Base-by-base conservation (phyloP, 1,140 invertebrate species). In the Diorhabda carinulata region DNA sequence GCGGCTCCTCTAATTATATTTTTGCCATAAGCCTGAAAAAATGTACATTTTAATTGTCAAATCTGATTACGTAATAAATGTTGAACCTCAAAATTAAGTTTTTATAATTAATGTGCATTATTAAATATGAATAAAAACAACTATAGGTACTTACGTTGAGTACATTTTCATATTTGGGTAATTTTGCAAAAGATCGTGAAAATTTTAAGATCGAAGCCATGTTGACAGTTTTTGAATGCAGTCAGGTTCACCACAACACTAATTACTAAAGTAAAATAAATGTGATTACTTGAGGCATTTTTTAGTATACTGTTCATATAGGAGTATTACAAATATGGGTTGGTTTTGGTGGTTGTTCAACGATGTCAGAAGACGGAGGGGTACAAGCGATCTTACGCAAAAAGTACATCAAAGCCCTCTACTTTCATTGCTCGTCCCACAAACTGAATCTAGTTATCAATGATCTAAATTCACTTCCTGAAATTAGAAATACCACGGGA, bases 1-100 rank as follows among this genome's bases (percentile, higher is more conserved):
- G 87, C 85, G 47, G 81, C 81, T 67, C 78, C 80, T 64, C 81
- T 79, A 81, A 84, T 84, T 83, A n/a, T 74, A 71, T 64, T 74
- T 66, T 82, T 84, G 72, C 69, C 76, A 75, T 8, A 67, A 7
- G 68, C 66, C 64, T 62, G 57, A 52, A 25, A 9, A 7, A 25
- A 57, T 4, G 56, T 40, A 43, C 56, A 9, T 3, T n/a, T 56
- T 66, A 66, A 42, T 40, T 66, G 56, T 41, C 10, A 40, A 56
- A 65, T 3, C 7, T 2, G 47, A 65, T 56, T 3, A 57, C 42
- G 25, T 67, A 52, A n/a, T 60, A 59, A 43, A 70, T 70, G 61
- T 62, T 66, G 66, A 63, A 25, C 68, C 8, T 57, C 52, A 64
- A 9, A 10, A 59, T 43, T 10, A 64, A 40, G 56, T 71, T 68